These are phyloP conservation scores for Cryptomyrus ogoouensis DNA, from an alignment of 2,113 vertebrate species.

Conservation along the genomic window DNA sequence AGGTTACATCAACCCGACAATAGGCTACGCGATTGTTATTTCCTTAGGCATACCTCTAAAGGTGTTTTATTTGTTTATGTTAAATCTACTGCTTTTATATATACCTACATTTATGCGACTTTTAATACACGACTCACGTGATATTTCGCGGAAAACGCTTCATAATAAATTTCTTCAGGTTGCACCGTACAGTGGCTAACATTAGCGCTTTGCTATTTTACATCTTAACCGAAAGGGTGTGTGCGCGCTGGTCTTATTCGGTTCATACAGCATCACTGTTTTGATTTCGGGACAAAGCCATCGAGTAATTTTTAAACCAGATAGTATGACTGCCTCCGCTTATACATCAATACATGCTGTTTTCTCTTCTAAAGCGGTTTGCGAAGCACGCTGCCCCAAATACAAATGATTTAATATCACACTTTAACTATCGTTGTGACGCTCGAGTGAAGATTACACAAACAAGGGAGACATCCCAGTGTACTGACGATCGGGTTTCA, in stretches of 20 bases:
- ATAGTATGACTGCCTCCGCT: neutral
- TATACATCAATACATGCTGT: neutral
- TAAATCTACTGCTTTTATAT: neutral
- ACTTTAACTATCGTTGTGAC: neutral
- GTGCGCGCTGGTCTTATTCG: neutral
- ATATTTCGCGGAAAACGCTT: neutral
- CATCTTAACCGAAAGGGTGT: slow-evolving; percentile 9
- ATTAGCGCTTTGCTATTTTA: neutral
- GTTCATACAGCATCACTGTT: slow-evolving; percentile 7
- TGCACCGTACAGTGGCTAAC: neutral
- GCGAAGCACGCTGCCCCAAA: neutral
- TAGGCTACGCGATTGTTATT: neutral
- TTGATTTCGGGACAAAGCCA: slow-evolving; percentile 27
- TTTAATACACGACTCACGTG: neutral
- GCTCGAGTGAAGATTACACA: neutral
- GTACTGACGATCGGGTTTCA: neutral
- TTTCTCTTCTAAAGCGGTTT: neutral
- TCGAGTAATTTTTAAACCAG: slow-evolving; percentile 11
- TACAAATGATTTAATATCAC: neutral
- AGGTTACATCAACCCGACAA: neutral
- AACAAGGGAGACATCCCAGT: neutral
- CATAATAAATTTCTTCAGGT: neutral
- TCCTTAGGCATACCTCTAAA: neutral
- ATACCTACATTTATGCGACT: neutral
- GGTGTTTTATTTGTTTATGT: neutral